A percentile compares a stretch with the other conserved stretches of the same genome.
Conservation (phyloP, 2,888 invertebrate genomes). For the Tanypteryx hageni region DNA sequence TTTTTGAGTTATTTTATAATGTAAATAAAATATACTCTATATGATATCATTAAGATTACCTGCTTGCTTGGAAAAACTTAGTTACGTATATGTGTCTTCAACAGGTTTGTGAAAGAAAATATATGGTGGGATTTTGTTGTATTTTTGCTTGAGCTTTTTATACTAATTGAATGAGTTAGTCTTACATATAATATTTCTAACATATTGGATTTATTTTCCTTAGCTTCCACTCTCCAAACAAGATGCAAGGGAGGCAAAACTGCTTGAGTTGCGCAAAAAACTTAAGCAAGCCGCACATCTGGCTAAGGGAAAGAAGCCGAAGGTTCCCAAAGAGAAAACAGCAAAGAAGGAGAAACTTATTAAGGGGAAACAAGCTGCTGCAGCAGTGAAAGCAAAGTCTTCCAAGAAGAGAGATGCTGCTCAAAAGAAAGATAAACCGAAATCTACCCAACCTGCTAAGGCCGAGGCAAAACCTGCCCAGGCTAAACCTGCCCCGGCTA, state of each 20-base stretch:
- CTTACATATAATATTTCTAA: constrained; percentile 73
- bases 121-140: background rate
- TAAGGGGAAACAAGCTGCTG: constrained; percentile 71
- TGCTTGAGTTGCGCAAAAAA: constrained; percentile 77
- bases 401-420: constrained; percentile 72
- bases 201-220: constrained; percentile 70
- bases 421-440: constrained; percentile 66
- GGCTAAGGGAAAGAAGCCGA: constrained; percentile 77
- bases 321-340: constrained; percentile 71
- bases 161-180: constrained; percentile 28
- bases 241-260: constrained; percentile 77
- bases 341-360: constrained; percentile 72
- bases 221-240: constrained; percentile 76
- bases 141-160: constrained; percentile 8
- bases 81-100: too few relatives aligned
- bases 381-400: constrained; percentile 68
- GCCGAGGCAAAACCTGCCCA: constrained; percentile 19
- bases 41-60: too few relatives aligned
- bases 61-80: too few relatives aligned
- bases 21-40: too few relatives aligned
- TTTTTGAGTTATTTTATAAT: too few relatives aligned
- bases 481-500: constrained; percentile 17
- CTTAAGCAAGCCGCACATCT: constrained; percentile 77
- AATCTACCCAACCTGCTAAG: background rate
- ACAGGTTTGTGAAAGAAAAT: too few relatives aligned